These are phyloP conservation scores for Lates japonicus DNA, from an alignment of 2,797 vertebrate genomes.

Conservation along the genomic window DNA sequence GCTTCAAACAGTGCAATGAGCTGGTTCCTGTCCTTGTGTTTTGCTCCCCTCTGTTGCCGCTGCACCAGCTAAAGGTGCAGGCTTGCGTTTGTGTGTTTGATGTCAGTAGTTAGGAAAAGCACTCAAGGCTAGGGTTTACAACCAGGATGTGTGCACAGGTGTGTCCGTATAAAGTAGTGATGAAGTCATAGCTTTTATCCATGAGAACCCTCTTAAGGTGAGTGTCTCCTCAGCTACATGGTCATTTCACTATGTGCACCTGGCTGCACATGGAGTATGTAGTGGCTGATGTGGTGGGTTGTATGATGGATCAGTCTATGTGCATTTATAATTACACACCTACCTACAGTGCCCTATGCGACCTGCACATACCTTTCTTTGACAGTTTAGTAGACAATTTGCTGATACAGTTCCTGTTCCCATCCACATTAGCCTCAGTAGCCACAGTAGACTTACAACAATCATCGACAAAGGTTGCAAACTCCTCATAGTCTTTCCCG, in stretches of 20 bases:
- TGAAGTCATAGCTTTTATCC: slow-evolving; percentile 45
- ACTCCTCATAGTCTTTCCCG: neutral
- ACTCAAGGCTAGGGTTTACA: slow-evolving; percentile 9
- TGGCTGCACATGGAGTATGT: slow-evolving; percentile 5
- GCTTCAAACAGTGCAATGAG: slow-evolving; percentile 77
- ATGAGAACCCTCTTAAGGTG: slow-evolving; percentile 13
- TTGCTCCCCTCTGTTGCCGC: slow-evolving; percentile 50
- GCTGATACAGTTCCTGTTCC: too few species aligned
- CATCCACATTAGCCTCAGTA: too few species aligned
- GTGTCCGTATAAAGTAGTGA: slow-evolving; percentile 24
- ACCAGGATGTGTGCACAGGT: slow-evolving; percentile 21
- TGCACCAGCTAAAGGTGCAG: slow-evolving; percentile 41
- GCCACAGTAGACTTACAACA: too few species aligned
- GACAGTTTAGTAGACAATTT: too few species aligned
- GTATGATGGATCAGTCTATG: neutral
- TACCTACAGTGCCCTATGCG: neutral
- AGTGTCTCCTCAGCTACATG: slow-evolving; percentile 2
- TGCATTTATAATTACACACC: neutral
- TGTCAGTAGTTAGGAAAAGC: slow-evolving; percentile 17
- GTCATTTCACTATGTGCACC: neutral
- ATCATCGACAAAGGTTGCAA: too few species aligned
- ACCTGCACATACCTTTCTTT: neutral
- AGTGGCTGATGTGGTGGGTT: neutral
- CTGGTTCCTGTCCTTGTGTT: slow-evolving; percentile 79
- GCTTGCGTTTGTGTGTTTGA: slow-evolving; percentile 24